Evolutionary conservation across 2,113 vertebrate genomes (phyloP).

Genomic region (Podilymbus podiceps): DNA sequence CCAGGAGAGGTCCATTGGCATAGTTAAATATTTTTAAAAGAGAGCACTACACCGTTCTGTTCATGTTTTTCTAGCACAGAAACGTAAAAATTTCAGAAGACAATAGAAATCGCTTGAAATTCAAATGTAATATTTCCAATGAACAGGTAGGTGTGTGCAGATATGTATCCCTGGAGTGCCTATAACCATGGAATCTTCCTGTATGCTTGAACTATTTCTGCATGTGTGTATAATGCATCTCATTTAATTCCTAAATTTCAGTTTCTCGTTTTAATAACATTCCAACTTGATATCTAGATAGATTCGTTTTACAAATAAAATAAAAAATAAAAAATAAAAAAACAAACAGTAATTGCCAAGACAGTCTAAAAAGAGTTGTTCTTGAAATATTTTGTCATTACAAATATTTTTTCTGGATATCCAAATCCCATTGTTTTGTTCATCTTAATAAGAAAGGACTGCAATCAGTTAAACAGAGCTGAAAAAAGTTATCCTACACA

Average conservation of each 20-base stretch:
- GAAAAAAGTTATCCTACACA: not conserved
- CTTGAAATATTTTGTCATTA: not conserved
- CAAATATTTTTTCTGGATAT: not conserved
- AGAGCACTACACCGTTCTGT: not conserved
- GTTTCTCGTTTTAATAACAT: slow-evolving; percentile 5
- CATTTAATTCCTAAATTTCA: not conserved
- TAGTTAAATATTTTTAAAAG: slow-evolving; percentile 1
- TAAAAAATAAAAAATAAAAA: not conserved
- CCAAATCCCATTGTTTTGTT: not conserved
- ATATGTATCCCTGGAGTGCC: not conserved
- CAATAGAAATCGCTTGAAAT: not conserved
- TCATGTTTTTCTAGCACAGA: not conserved
- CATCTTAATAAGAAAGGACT: not conserved
- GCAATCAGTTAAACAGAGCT: not conserved
- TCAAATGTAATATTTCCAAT: not conserved
- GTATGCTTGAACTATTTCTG: not conserved
- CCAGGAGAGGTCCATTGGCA: not conserved
- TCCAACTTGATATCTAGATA: not conserved
- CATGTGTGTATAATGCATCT: not conserved
- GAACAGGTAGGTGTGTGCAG: not conserved
- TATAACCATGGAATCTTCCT: not conserved
- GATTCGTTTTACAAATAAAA: not conserved
- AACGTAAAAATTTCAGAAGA: not conserved
- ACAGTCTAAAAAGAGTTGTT: not conserved
- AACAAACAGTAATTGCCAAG: not conserved